phyloP scores from a whole-genome alignment of 2,113 vertebrate genomes.

The Elanus axillaris region DNA sequence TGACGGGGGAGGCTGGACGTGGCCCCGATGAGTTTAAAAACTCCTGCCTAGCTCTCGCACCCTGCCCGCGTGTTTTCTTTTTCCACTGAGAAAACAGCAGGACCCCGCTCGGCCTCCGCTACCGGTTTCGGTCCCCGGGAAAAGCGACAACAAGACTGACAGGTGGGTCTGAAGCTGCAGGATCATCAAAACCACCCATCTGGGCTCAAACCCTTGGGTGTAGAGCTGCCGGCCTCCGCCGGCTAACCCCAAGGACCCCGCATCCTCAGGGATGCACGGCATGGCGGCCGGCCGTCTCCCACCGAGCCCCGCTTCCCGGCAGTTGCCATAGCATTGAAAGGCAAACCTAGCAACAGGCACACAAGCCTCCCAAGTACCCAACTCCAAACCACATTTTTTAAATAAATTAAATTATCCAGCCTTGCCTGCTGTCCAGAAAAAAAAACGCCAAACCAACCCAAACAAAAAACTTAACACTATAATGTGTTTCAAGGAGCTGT shows the following conservation, averaged over 20 bases:
- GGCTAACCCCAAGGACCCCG: constrained; percentile 1
- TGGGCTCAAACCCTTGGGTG: not conserved
- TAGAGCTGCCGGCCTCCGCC: not conserved
- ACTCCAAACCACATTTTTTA: not conserved
- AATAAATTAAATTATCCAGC: constrained; percentile 37
- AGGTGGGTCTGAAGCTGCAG: not conserved
- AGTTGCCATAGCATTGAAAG: constrained; percentile 56
- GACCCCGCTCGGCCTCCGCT: not conserved
- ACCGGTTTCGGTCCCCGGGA: not conserved
- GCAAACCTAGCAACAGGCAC: constrained; percentile 55
- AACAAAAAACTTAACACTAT: not conserved
- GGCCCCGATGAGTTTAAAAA: not conserved
- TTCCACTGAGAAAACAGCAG: not conserved
- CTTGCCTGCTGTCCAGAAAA: not conserved
- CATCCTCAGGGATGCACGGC: not conserved
- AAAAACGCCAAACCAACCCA: not conserved
- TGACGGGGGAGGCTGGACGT: fast-evolving
- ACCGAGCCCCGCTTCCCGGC: not conserved
- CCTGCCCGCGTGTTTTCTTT: fast-evolving
- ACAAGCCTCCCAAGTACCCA: not conserved
- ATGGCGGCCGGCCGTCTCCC: not conserved
- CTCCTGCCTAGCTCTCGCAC: not conserved
- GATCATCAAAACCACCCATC: not conserved
- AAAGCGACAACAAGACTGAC: not conserved
- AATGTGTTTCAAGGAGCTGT: not conserved